Evolutionary conservation across 2,797 vertebrate species (phyloP), one percentile per base, ranked within the genome.

Genomic region (Oryzias dopingdopingensis): DNA sequence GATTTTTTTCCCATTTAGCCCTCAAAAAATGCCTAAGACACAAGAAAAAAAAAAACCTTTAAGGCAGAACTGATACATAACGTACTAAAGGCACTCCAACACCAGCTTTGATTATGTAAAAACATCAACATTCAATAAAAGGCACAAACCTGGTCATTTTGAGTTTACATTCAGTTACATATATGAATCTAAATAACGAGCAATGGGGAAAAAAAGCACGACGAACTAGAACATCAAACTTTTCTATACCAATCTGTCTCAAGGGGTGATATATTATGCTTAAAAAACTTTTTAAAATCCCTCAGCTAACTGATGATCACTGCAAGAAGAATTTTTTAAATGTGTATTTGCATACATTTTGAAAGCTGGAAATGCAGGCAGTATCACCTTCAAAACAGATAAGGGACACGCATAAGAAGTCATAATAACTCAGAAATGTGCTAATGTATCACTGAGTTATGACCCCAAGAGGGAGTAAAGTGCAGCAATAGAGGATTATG

Each of bases 31-130:
- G 61, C 54, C 22, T 24, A 52, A 67, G 46, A 50, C 46, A 55
- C 22, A 49, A 68, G 44, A 52, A 43, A 59, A 42, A 43, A 57
- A 10, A 56, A 37, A 67, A 26, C 37, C 10, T 59, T 63, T 5
- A 45, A 41, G 40, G 67, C 56, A 72, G 54, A 81, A 59, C 42
- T 54, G 23, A 63, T 22, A 70, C 56, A n/a, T 56, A 68, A 71
- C 49, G 48, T 13, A 37, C 8, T 5, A 14, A 61, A 29, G 16
- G 22, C 59, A 37, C 32, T 37, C 32, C 49, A 37, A 32, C 72
- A 67, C 32, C 46, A 20, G 6, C 45, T 47, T 14, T 47, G 40
- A 67, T 53, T 45, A 58, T 24, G 75, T 48, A 49, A 70, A 70
- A 63, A 65, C 26, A 18, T 60, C 44, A 43, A 74, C 26, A 69